Evolutionary conservation across 64 coral and sea anemone species (phyloP).

Genomic region (Stylophora pistillata): DNA sequence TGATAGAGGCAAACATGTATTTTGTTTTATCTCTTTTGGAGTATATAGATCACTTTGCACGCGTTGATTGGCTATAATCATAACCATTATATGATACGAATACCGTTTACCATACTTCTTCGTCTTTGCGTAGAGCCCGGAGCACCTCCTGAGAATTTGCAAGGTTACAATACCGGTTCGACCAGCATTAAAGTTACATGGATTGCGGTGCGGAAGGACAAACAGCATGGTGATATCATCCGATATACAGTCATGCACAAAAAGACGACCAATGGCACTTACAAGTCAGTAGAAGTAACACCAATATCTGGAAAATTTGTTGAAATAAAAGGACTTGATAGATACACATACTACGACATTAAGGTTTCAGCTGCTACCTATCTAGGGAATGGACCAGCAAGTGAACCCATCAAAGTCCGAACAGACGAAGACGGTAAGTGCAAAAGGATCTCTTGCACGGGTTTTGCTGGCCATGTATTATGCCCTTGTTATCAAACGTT

Average conservation of each 20-base stretch:
- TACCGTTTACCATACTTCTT: too few species aligned
- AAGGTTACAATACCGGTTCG: neutral
- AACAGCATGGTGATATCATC: neutral
- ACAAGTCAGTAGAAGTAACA: neutral
- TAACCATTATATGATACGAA: too few species aligned
- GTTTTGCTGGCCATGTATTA: too few species aligned
- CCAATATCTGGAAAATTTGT: too few species aligned
- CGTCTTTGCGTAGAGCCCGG: neutral
- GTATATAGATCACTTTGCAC: too few species aligned
- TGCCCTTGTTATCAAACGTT: too few species aligned
- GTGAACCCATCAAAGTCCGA: neutral
- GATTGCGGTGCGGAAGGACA: neutral
- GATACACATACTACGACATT: conserved; percentile 24
- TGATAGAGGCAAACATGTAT: too few species aligned
- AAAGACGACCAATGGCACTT: too few species aligned
- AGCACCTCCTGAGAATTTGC: neutral
- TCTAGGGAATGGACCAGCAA: conserved; percentile 18
- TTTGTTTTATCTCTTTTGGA: too few species aligned
- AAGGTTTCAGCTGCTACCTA: conserved; percentile 30
- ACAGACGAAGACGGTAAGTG: conserved; percentile 57
- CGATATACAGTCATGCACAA: neutral
- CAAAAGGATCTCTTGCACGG: too few species aligned
- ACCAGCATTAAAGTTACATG: neutral
- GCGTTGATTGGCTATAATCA: too few species aligned
- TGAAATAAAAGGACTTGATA: neutral